Evolutionary conservation across 2,113 vertebrate species (phyloP), one percentile per base, ranked within the genome.

Genomic region (Pedionomus torquatus): DNA sequence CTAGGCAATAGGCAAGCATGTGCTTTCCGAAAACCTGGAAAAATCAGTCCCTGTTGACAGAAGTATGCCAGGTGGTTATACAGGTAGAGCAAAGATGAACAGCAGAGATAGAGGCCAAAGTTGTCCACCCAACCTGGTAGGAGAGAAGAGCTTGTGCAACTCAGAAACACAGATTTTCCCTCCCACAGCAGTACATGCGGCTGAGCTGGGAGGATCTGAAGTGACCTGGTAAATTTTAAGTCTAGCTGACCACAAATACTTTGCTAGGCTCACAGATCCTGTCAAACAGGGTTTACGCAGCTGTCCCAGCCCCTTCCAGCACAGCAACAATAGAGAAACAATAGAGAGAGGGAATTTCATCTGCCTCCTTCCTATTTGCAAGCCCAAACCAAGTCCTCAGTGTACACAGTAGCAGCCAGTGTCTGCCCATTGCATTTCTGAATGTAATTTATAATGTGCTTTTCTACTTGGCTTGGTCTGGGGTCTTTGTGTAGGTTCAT

Each of bases 391-490:
- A 5, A 79, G 35, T 26, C 39, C 26, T 78, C 54, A n/a, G 16
- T 44, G 46, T 54, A 31, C 7, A n/a, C 31, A 51, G 0, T 30
- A 54, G 60, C 37, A 60, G 26, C 4, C 71, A 77, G 39, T 24
- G 7, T 72, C 18, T 79, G 30, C 35, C 17, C 30, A 64, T 19
- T 0, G 0, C 21, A 24, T 17, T 12, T 10, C 43, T 2, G 2
- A 33, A 72, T 54, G 30, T 33, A 4, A 72, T 61, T 57, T 69
- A 28, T 79, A 69, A 71, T 4, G 31, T 16, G 13, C 35, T 65
- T 33, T 43, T 86, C 75, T 95, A 21, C 15, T 18, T 66, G 72
- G 18, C n/a, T 72, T 37, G 23, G 13, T 41, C 51, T 57, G 33
- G 31, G 8, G 4, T 79, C 39, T 55, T 82, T 21, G 39, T 93